Conservation (phyloP, 2,113 vertebrate genomes). For the Syngnathus floridae region DNA sequence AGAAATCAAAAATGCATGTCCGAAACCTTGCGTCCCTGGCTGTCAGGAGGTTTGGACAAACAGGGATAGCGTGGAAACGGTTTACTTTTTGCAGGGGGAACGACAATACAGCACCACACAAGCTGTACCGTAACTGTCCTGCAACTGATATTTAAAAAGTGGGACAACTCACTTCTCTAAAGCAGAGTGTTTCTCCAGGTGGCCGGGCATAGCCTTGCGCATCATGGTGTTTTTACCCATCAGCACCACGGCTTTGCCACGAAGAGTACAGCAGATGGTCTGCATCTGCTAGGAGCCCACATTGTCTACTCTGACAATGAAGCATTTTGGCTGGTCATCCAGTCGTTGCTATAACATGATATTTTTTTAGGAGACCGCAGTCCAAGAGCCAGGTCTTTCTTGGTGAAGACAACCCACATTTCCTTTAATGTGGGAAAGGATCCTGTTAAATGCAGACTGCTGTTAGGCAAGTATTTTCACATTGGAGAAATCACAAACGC, state of each 20-base stretch:
- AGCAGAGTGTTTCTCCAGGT: constrained; percentile 95
- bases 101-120: constrained; percentile 61
- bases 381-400: constrained; percentile 82
- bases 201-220: constrained; percentile 96
- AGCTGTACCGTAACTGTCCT: constrained; percentile 63
- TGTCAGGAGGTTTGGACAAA: constrained; percentile 27
- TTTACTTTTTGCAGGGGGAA: constrained; percentile 69
- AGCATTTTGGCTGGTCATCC: constrained; percentile 97
- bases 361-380: background rate
- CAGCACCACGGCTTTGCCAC: constrained; percentile 88
- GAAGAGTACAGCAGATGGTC: constrained; percentile 92
- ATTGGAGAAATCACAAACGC: background rate
- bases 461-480: background rate
- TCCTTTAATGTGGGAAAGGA: constrained; percentile 91
- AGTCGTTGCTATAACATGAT: constrained; percentile 77
- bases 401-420: constrained; percentile 99
- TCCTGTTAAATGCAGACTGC: constrained; percentile 56
- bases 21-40: constrained; percentile 63
- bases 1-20: constrained; percentile 20
- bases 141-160: constrained; percentile 1
- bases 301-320: constrained; percentile 95
- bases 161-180: constrained; percentile 83
- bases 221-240: constrained; percentile 99
- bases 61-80: constrained; percentile 67
- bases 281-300: constrained; percentile 99